Evolutionary conservation across 2,113 vertebrate species (phyloP).

Genomic region (Trinectes maculatus): DNA sequence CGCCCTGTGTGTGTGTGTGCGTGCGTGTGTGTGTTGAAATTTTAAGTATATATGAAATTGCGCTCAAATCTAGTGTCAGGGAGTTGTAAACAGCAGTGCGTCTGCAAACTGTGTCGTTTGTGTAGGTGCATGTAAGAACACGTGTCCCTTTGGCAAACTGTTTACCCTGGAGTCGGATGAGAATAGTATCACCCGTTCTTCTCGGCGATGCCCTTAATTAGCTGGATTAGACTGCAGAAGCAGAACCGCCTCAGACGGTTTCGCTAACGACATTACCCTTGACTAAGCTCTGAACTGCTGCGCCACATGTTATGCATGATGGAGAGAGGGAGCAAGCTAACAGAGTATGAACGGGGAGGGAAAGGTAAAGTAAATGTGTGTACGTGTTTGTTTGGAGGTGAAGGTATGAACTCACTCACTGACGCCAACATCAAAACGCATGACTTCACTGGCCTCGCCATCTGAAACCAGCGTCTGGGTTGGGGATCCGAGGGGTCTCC

Average conservation of each 20-base stretch:
- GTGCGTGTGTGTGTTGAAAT: background rate
- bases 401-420: conserved; percentile 30
- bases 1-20: background rate
- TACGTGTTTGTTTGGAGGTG: conserved; percentile 9
- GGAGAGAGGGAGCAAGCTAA: conserved; percentile 20
- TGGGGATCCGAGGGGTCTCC: conserved; percentile 58
- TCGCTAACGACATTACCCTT: conserved; percentile 56
- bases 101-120: conserved; percentile 2
- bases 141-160: conserved; percentile 33
- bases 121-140: conserved; percentile 28
- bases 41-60: background rate
- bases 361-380: background rate
- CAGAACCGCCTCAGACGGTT: conserved; percentile 53
- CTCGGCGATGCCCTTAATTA: conserved; percentile 77
- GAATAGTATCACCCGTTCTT: conserved; percentile 71
- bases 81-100: background rate
- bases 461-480: conserved; percentile 55
- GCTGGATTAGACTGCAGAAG: conserved; percentile 64
- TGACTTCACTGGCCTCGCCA: conserved; percentile 38
- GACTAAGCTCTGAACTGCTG: conserved; percentile 49
- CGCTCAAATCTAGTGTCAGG: background rate
- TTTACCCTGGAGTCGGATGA: conserved; percentile 63
- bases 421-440: conserved; percentile 47
- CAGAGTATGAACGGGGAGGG: background rate
- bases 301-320: conserved; percentile 40